phyloP scores from a whole-genome alignment of 2,113 vertebrate species.

The Cranoglanis bouderius region DNA sequence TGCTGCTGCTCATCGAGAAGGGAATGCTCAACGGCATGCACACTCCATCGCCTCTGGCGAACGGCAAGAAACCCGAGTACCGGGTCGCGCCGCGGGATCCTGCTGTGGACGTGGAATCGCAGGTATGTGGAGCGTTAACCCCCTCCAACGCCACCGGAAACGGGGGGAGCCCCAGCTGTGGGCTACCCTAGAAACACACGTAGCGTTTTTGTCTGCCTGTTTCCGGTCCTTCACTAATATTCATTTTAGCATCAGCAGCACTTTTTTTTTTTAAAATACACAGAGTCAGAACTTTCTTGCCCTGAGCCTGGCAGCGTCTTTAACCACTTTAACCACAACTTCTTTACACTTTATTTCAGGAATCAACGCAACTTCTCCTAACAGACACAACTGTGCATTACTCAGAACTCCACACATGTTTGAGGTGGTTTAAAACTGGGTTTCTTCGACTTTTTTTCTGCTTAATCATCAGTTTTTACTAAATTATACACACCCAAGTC shows the following conservation, averaged over 20 bases:
- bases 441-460: background rate
- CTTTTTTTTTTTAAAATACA: background rate
- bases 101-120: slow-evolving; percentile 73
- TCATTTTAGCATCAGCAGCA: background rate
- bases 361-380: background rate
- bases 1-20: slow-evolving; percentile 93
- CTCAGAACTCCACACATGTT: background rate
- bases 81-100: slow-evolving; percentile 28
- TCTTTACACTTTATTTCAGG: background rate
- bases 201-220: background rate
- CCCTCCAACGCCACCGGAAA: background rate
- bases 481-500: background rate
- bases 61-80: slow-evolving; percentile 51
- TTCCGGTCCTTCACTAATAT: background rate
- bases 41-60: slow-evolving; percentile 72
- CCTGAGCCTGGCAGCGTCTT: background rate
- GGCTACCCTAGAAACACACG: background rate
- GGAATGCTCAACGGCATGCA: slow-evolving; percentile 88
- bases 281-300: background rate
- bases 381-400: background rate
- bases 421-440: background rate
- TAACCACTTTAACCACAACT: background rate
- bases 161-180: background rate
- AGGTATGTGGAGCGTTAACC: slow-evolving; percentile 63
- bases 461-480: background rate